A percentile compares a stretch with the other conserved stretches of the same genome.
phyloP scores from a whole-genome alignment of 2,797 vertebrate genomes.

The Pelodytes ibericus region DNA sequence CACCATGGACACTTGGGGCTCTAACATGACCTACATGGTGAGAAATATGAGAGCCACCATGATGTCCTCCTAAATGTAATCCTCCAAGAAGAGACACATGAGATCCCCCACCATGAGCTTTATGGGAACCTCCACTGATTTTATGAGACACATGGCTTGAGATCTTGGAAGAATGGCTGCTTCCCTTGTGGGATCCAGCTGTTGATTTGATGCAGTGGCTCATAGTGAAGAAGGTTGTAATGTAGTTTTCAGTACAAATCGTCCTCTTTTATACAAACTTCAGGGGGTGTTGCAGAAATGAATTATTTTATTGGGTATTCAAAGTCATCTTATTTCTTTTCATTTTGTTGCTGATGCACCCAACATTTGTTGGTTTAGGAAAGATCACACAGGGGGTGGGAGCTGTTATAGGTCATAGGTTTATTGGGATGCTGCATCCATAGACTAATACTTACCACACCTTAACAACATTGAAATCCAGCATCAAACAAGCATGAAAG shows the following conservation, averaged over 20 bases:
- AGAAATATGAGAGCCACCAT: slow-evolving; percentile 17
- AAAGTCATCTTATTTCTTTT: slow-evolving; percentile 18
- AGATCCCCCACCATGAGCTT: slow-evolving; percentile 29
- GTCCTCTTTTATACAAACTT: slow-evolving; percentile 18
- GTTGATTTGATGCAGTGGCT: slow-evolving; percentile 34
- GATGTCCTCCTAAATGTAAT: slow-evolving; percentile 25
- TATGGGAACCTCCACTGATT: slow-evolving; percentile 33
- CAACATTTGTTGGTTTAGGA: slow-evolving; percentile 31
- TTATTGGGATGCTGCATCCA: slow-evolving; percentile 11
- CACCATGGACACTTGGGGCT: slow-evolving; percentile 68
- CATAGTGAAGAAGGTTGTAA: slow-evolving; percentile 18
- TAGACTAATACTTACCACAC: slow-evolving; percentile 23
- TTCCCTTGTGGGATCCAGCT: slow-evolving; percentile 34
- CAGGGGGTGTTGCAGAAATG: slow-evolving; percentile 11
- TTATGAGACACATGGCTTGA: slow-evolving; percentile 33
- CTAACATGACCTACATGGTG: slow-evolving; percentile 59
- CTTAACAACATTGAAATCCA: slow-evolving; percentile 15
- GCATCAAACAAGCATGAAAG: slow-evolving; percentile 28
- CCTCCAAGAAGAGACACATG: slow-evolving; percentile 20
- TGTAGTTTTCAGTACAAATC: neutral
- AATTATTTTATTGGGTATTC: slow-evolving; percentile 14
- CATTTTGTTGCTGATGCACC: slow-evolving; percentile 11
- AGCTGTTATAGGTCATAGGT: slow-evolving; percentile 20
- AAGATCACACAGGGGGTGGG: slow-evolving; percentile 30
- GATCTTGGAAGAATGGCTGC: slow-evolving; percentile 14